phyloP scores from a whole-genome alignment of 2,888 invertebrate species.

The Tortricodes alternella region DNA sequence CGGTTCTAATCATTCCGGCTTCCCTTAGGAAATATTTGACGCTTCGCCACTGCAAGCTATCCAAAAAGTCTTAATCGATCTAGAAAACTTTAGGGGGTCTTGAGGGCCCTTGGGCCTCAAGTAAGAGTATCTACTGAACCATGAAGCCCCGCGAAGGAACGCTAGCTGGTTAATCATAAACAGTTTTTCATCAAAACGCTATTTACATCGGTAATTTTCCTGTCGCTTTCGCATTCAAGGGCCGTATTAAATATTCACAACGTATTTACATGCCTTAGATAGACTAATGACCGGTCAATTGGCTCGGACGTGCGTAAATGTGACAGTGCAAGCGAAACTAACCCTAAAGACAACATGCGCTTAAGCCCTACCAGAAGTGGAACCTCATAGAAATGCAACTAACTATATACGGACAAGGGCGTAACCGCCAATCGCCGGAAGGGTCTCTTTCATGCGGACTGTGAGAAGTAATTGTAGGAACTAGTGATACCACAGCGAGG shows the following conservation, averaged over 20 bases:
- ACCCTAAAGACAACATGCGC: too few species aligned
- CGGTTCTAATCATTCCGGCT: too few species aligned
- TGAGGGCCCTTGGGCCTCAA: too few species aligned
- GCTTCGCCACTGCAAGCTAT: too few species aligned
- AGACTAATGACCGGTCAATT: slow-evolving; percentile 42
- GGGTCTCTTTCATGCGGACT: neutral
- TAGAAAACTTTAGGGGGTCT: too few species aligned
- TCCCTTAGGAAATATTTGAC: too few species aligned
- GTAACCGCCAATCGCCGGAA: neutral
- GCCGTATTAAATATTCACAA: slow-evolving; percentile 61
- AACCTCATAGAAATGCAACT: neutral
- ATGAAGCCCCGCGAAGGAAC: neutral
- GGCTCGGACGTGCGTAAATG: slow-evolving; percentile 38
- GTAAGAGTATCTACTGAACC: neutral
- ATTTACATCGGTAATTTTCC: slow-evolving; percentile 46
- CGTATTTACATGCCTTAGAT: slow-evolving; percentile 49
- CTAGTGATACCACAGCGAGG: slow-evolving; percentile 42
- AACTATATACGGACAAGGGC: neutral
- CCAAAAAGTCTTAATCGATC: too few species aligned
- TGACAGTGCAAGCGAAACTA: neutral
- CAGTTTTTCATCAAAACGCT: slow-evolving; percentile 46
- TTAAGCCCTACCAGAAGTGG: too few species aligned
- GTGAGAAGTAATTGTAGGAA: slow-evolving; percentile 54
- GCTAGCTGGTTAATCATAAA: neutral
- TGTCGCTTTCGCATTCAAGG: slow-evolving; percentile 50